Base-by-base conservation (phyloP, 2,888 invertebrate species). In the Pristionchus entomophagus region DNA sequence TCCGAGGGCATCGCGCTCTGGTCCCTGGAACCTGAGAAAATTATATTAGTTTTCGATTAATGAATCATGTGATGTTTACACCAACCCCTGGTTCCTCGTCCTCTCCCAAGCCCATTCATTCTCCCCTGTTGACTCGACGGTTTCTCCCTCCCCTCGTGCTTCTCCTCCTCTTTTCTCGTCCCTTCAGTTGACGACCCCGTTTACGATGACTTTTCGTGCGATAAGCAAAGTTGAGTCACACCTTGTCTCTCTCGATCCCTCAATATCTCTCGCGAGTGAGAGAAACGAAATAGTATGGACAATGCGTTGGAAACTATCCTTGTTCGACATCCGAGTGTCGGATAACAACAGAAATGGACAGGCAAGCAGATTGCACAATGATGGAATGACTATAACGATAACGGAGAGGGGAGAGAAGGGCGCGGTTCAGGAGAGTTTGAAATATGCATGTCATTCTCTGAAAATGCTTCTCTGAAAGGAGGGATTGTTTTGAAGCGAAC, bases 131-230 rank as follows among this genome's bases (percentile, higher is more conserved):
- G 73, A 73, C 41, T 26, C 26, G 73, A 45, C 41, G 45, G 73
- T 73, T 73, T 73, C 2, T 41, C 5, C 19, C 69, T 17, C 10
- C 22, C 6, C 56, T 56, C n/a, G n/a, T 35, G 17, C 41, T 73
- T 41, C 10, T n/a, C n/a, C 35, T 59, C 59, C 32, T 59, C 59
- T 12, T 12, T 29, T 59, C 10, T 14, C n/a, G n/a, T 45, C 45
- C 17, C 38, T 65, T 19, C 35, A 32, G 65, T 65, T 65, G 65
- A 65, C 65, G 65, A 65, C 65, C 65, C 62, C 65, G 65, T 73
- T 73, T 73, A 73, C 73, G 73, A 73, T 73, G 73, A 73, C 73
- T 73, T 73, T 73, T 69, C 14, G 32, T 12, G 73, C 0, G 73
- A 73, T 73, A 73, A 73, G 73, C 62, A 14, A 45, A 14, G 22